Base-by-base conservation (phyloP, 2,113 vertebrate genomes). In the Scartelaos histophorus region DNA sequence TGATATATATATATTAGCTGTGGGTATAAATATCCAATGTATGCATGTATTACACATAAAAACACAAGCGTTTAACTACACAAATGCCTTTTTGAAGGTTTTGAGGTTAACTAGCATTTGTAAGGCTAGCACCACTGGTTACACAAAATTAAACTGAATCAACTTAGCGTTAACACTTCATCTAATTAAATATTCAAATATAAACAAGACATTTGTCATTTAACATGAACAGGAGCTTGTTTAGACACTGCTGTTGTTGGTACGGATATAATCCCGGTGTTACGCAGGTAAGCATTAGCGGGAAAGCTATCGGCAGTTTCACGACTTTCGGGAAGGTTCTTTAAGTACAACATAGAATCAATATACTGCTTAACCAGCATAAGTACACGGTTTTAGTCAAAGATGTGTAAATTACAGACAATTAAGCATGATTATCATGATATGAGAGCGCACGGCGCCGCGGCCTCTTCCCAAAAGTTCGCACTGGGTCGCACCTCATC, bases 231-330 rank as follows among this genome's bases (percentile, higher is more conserved):
- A 11, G 6, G 0, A 4, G 21, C 0, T 0, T n/a, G 0, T 43
- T 4, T 1, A 0, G 1, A 5, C 2, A 22, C 5, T 65, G 1
- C 21, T 0, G 0, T n/a, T 15, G 65, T 34, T 4, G 24, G 34
- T 25, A 13, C 34, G 21, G 13, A 0, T 45, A 5, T 34, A 16
- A 12, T 66, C 35, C 47, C 35, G 46, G 12, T 56, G 2, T 25
- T 45, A 82, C 89, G 87, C 80, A 87, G 69, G 49, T 67, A 78
- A 84, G 82, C 86, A 84, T 85, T 88, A 89, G 84, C 87, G 15
- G 77, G 79, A 69, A 82, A 2, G 81, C 78, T 67, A 17, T 70
- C 66, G 73, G 71, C 76, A 75, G 73, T 76, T 82, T 49, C 68
- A 76, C 64, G 66, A 79, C 60, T 29, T 13, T 5, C 2, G 13